These are phyloP conservation scores for Bombylius major DNA, from an alignment of 2,888 invertebrate genomes.

Conservation along the genomic window DNA sequence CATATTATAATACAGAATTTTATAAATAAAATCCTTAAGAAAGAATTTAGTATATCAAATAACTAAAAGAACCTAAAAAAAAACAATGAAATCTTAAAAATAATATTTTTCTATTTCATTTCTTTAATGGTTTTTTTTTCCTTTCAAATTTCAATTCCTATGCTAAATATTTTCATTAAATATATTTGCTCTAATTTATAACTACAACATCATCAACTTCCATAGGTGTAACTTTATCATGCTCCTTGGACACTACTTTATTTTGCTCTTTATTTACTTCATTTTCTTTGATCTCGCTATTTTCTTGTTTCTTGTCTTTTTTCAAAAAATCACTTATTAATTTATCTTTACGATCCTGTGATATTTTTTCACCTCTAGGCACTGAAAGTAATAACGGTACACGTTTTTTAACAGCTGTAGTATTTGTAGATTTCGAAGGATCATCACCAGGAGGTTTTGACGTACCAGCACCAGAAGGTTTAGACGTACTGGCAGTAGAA, in stretches of 20 bases:
- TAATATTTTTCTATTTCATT: no score
- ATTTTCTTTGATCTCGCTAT: not conserved
- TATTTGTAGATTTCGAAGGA: not conserved
- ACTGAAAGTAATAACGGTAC: slow-evolving; percentile 34
- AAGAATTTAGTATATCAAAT: no score
- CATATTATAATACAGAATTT: no score
- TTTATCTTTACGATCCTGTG: slow-evolving; percentile 27
- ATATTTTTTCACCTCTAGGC: slow-evolving; percentile 27
- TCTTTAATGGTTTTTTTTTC: no score
- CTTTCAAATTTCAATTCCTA: no score
- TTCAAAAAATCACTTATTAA: slow-evolving; percentile 40
- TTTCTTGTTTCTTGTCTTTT: slow-evolving; percentile 13
- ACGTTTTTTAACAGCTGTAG: slow-evolving; percentile 23
- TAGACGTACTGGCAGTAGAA: not conserved
- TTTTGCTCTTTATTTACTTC: not conserved
- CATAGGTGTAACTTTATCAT: not conserved
- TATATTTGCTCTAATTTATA: no score
- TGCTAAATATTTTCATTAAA: no score
- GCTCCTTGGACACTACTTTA: not conserved
- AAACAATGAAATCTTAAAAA: no score
- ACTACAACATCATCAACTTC: not conserved
- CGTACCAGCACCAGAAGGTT: not conserved
- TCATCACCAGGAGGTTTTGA: not conserved
- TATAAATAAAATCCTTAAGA: no score
- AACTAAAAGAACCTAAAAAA: no score